A percentile compares a stretch with the other conserved stretches of the same genome.
These are phyloP conservation scores for Plebejus anna DNA, from an alignment of 2,888 invertebrate genomes.

Conservation along the genomic window DNA sequence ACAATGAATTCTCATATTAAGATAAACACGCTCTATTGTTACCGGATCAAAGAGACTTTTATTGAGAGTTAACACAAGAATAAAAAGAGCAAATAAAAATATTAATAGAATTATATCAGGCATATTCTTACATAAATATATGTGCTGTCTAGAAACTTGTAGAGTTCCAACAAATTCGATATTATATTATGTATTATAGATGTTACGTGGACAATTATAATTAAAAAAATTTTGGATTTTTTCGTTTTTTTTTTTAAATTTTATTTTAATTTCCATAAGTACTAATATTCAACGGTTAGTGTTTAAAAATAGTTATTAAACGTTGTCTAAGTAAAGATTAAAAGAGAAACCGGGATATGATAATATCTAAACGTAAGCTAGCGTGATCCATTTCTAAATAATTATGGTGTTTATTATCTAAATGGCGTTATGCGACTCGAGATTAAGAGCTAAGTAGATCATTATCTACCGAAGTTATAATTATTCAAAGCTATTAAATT, in stretches of 20 bases:
- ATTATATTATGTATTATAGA: not conserved
- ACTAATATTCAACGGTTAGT: not conserved
- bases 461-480: slow-evolving; percentile 2
- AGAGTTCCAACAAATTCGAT: not conserved
- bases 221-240: not conserved
- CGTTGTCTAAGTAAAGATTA: not conserved
- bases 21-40: slow-evolving; percentile 30
- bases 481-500: not conserved
- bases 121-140: not conserved
- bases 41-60: slow-evolving; percentile 48
- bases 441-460: not conserved
- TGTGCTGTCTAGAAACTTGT: not conserved
- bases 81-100: slow-evolving; percentile 64
- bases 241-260: too few relatives aligned
- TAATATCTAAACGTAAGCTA: slow-evolving; percentile 19
- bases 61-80: slow-evolving; percentile 63
- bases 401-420: slow-evolving; percentile 61
- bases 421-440: not conserved
- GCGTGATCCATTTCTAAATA: slow-evolving; percentile 55
- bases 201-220: not conserved
- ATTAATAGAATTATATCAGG: slow-evolving; percentile 52
- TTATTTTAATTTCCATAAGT: too few relatives aligned
- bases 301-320: not conserved
- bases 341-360: slow-evolving; percentile 6
- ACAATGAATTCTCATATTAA: slow-evolving; percentile 29